phyloP scores from a whole-genome alignment of 2,797 vertebrate species.

The Mormyrus proboscirostris region DNA sequence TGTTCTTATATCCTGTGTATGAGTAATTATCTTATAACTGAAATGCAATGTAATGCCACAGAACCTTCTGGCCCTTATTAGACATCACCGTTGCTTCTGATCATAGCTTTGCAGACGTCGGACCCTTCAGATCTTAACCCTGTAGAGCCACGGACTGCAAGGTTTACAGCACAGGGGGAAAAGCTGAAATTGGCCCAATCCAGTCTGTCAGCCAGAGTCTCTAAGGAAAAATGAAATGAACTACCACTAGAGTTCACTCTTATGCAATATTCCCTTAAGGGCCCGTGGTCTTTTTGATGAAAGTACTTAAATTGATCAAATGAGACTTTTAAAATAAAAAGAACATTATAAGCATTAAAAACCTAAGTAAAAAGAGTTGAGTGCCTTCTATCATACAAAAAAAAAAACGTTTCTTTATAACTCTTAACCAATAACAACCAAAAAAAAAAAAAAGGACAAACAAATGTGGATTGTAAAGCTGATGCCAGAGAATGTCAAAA shows the following conservation, averaged over 20 bases:
- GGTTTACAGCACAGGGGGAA: background rate
- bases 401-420: background rate
- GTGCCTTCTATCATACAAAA: background rate
- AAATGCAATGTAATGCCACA: background rate
- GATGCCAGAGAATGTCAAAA: background rate
- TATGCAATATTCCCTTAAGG: background rate
- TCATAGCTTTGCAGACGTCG: background rate
- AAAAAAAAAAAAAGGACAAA: background rate
- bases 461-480: background rate
- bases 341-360: background rate
- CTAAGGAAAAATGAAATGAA: background rate
- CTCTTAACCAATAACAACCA: background rate
- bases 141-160: background rate
- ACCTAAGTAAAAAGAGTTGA: background rate
- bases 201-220: background rate
- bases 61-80: background rate
- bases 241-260: background rate
- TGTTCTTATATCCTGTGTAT: background rate
- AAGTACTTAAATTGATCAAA: background rate
- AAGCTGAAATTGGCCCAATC: background rate
- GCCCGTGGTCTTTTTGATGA: background rate
- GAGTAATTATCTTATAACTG: background rate
- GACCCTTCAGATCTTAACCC: background rate
- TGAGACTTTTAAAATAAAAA: background rate
- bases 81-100: background rate